Base-by-base conservation (phyloP, 2,113 vertebrate genomes). In the Cyrtonyx montezumae region DNA sequence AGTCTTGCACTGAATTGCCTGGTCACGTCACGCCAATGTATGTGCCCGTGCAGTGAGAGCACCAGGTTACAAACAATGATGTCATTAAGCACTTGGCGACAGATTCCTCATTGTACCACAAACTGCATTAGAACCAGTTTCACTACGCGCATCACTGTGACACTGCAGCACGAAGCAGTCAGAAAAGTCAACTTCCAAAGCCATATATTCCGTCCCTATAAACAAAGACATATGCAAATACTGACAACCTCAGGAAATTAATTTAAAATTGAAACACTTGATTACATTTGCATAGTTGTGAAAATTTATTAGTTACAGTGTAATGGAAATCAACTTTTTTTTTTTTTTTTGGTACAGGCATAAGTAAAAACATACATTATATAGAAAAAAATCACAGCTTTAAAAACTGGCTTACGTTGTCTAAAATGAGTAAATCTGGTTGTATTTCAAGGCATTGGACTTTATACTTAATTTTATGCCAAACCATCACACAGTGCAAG, bases 251-350 rank as follows among this genome's bases (percentile, higher is more conserved):
- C 67, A 84, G 74, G 48, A 79, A 91, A 90, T 7, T 19, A 26
- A 88, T 26, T 65, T 91, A 80, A 82, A 86, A 93, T 73, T 53
- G 62, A 79, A 79, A 91, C 83, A 56, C 84, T 84, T 77, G 32
- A 26, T 93, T 87, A 87, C 32, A 84, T 87, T 96, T 95, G 84
- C 93, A 95, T 84, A 91, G 85, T 93, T 91, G 90, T 94, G 96
- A 96, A 97, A 81, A 94, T 97, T 96, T 97, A 97, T 97, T 97
- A 92, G 90, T 94, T 94, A 96, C 95, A 91, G 79, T 94, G 89
- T 94, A 78, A 91, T 84, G 91, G 91, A 95, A 94, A 90, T 84
- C 61, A 87, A 81, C 65, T 69, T 92, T 49, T 51, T 49, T 49
- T 45, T 45, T 18, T 28, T 53, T 53, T 55, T 94, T 96, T 96